Conservation (phyloP, 64 coral and sea anemone genomes). For the Hydrozoanthus tunicans region DNA sequence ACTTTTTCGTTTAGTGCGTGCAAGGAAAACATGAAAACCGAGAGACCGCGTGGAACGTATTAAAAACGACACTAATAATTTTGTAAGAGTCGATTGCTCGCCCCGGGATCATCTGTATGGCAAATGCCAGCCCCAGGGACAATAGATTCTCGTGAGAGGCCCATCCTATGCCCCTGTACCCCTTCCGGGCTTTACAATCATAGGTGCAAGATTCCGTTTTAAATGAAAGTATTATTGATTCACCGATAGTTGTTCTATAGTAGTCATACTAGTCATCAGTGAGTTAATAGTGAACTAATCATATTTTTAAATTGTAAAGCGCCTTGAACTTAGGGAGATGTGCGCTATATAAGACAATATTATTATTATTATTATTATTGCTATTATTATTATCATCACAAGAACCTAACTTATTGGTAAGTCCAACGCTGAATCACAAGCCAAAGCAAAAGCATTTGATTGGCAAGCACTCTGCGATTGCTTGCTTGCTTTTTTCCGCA, state of each 20-base stretch:
- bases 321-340: no score
- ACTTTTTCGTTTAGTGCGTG: neutral
- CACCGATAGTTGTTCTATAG: slow-evolving; percentile 10
- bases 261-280: neutral
- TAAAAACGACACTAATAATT: neutral
- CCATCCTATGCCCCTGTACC: neutral
- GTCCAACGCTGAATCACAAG: neutral
- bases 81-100: neutral
- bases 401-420: slow-evolving; percentile 14
- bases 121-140: neutral
- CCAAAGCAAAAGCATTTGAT: neutral
- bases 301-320: no score
- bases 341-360: no score
- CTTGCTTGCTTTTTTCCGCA: no score
- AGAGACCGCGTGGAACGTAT: neutral
- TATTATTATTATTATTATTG: no score
- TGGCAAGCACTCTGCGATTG: neutral
- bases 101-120: neutral
- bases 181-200: neutral
- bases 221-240: slow-evolving; percentile 9
- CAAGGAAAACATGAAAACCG: neutral
- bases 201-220: slow-evolving; percentile 1
- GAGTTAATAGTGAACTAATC: no score
- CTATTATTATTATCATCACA: neutral
- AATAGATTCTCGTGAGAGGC: neutral